These are phyloP conservation scores for Percopsis transmontana DNA, from an alignment of 2,113 vertebrate species.

Conservation along the genomic window DNA sequence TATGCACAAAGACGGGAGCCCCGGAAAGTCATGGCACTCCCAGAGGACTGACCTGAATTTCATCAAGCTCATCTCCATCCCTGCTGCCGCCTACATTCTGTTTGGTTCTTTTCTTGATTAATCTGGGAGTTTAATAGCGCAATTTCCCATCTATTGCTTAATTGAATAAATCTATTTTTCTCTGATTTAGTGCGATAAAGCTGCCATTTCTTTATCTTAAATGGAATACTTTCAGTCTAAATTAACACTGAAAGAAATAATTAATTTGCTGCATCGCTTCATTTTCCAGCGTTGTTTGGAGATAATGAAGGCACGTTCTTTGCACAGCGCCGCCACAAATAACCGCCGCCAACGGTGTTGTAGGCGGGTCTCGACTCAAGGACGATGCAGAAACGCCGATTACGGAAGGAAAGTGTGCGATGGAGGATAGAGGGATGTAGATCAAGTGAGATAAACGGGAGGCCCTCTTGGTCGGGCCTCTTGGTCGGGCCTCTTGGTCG, in stretches of 20 bases:
- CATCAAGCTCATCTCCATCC: conserved; percentile 33
- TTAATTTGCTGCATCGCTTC: conserved; percentile 20
- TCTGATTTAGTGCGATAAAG: conserved; percentile 38
- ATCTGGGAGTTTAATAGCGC: conserved; percentile 52
- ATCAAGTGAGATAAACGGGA: background rate
- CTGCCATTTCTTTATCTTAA: conserved; percentile 43
- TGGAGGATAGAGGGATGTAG: background rate
- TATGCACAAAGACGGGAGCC: conserved; percentile 38
- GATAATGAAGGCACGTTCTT: conserved; percentile 17
- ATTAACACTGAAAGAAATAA: conserved; percentile 14
- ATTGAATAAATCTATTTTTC: conserved; percentile 48
- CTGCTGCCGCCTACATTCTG: conserved; percentile 20
- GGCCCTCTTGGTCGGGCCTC: background rate
- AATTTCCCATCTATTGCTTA: conserved; percentile 45
- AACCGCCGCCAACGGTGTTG: too few species aligned
- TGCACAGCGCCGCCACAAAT: too few species aligned
- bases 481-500: too few species aligned
- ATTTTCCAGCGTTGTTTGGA: conserved; percentile 22
- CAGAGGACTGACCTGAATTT: conserved; percentile 26
- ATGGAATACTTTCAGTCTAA: conserved; percentile 36
- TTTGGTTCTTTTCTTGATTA: conserved; percentile 24
- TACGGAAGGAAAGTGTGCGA: background rate
- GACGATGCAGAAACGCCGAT: background rate
- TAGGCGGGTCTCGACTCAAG: background rate
- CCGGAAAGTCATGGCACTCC: conserved; percentile 31